Evolutionary conservation across 2,113 vertebrate species (phyloP).

Genomic region (Eulacestoma nigropectus): DNA sequence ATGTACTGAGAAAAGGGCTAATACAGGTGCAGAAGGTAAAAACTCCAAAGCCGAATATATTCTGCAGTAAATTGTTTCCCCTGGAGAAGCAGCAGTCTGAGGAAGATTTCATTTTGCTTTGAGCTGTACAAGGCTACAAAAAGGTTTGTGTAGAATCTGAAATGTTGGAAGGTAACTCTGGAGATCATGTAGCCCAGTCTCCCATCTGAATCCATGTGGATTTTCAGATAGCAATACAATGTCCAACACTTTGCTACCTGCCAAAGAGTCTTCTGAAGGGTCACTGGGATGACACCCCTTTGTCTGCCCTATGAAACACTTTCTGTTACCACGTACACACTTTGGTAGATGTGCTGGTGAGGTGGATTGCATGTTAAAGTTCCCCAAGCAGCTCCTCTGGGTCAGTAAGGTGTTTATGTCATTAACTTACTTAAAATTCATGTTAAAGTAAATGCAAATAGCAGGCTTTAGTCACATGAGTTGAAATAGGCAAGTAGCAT

Average conservation of each 20-base stretch:
- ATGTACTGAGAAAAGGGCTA: neutral
- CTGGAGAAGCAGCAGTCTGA: neutral
- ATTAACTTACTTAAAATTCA: neutral
- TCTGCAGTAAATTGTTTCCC: neutral
- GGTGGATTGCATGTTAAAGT: neutral
- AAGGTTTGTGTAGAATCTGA: neutral
- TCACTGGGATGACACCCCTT: neutral
- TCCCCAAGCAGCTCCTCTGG: neutral
- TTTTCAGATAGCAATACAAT: neutral
- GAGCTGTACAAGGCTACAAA: neutral
- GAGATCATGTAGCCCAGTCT: neutral
- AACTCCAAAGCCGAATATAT: neutral
- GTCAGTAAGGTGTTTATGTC: neutral
- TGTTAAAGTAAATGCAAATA: neutral
- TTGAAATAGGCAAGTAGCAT: neutral
- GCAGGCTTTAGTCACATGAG: neutral
- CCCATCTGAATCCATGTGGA: neutral
- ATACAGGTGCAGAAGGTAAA: neutral
- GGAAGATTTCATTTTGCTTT: neutral
- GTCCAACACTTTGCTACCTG: neutral
- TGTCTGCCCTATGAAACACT: neutral
- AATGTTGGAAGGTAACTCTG: neutral
- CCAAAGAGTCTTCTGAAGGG: neutral
- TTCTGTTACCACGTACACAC: fast-evolving
- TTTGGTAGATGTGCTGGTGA: neutral